Base-by-base conservation (phyloP, 2,888 invertebrate genomes). In the Mimas tiliae region DNA sequence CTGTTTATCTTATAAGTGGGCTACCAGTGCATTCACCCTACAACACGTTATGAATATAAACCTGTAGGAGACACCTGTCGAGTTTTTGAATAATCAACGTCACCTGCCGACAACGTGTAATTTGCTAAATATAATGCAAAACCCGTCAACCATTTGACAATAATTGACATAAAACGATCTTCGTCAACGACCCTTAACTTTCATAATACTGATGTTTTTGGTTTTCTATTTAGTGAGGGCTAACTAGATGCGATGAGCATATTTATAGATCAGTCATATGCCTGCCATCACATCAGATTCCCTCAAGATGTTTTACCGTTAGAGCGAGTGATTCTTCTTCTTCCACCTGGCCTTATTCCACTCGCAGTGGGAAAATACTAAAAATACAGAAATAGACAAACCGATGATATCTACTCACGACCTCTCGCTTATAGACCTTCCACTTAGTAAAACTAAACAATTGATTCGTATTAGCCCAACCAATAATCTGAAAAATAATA, bases 71-170 rank as follows among this genome's bases (percentile, higher is more conserved):
- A 19, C 58, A 58, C 38, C 58, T 58, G 58, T 58, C 58, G 38
- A 8, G 34, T 3, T 55, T 50, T 21, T 58, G 58, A 42, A 58
- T 58, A 42, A 42, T 42, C 58, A 42, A 38, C 42, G 0, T 12
- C 58, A 58, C 58, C 58, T 58, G 58, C 58, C 19, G 42, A 19
- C n/a, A n/a, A n/a, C 19, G 42, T 6, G 58, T 42, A 58, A 42
- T 42, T 58, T 58, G 58, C 58, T 42, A 42, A 42, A 58, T 16
- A 34, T 55, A 55, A 55, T 55, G 34, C 38, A 38, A 38, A n/a
- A n/a, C 4, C 1, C 4, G 27, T 27, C 19, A 11, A 19, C 38
- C 38, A 12, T 16, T 19, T 12, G 53, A 53, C 34, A 53, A 19
- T 16, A 34, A 34, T 38, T 55, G 58, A 58, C 19, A 58, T 12